Evolutionary conservation across 2,888 invertebrate genomes (phyloP).

Genomic region (Brachyopa scutellaris): DNA sequence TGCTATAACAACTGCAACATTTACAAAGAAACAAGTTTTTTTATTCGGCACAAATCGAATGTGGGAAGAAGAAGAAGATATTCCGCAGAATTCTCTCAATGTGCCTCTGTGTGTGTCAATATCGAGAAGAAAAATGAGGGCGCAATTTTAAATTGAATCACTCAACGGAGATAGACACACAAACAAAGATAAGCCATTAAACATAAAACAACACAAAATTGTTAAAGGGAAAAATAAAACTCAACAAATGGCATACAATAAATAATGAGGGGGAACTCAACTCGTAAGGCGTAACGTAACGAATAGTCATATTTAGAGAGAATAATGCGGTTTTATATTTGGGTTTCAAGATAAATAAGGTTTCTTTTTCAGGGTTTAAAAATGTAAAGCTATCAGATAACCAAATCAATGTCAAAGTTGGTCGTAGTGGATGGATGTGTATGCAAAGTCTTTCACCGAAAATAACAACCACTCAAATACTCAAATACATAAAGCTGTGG

Average conservation of each 20-base stretch:
- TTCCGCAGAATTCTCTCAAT: background rate
- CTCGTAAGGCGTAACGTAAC: background rate
- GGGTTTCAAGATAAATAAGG: too few relatives aligned
- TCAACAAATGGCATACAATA: slow-evolving; percentile 4
- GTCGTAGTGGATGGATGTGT: too few relatives aligned
- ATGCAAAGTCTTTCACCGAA: too few relatives aligned
- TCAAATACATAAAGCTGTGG: too few relatives aligned
- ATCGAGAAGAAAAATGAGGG: slow-evolving; percentile 34
- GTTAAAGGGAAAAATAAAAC: background rate
- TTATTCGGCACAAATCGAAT: background rate
- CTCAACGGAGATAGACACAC: slow-evolving; percentile 21
- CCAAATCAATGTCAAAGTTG: too few relatives aligned
- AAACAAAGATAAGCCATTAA: slow-evolving; percentile 13
- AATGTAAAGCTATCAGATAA: too few relatives aligned
- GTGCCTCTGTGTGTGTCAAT: background rate
- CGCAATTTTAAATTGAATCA: slow-evolving; percentile 46
- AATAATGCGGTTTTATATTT: too few relatives aligned
- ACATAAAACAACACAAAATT: background rate
- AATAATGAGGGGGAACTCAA: background rate
- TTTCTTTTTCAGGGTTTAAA: too few relatives aligned
- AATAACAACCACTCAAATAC: too few relatives aligned
- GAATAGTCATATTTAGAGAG: too few relatives aligned
- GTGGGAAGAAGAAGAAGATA: too few relatives aligned
- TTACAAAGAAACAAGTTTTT: background rate
- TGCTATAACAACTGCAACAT: background rate